Evolutionary conservation across 1,140 invertebrate genomes (phyloP).

Genomic region (Marisa cornuarietis): DNA sequence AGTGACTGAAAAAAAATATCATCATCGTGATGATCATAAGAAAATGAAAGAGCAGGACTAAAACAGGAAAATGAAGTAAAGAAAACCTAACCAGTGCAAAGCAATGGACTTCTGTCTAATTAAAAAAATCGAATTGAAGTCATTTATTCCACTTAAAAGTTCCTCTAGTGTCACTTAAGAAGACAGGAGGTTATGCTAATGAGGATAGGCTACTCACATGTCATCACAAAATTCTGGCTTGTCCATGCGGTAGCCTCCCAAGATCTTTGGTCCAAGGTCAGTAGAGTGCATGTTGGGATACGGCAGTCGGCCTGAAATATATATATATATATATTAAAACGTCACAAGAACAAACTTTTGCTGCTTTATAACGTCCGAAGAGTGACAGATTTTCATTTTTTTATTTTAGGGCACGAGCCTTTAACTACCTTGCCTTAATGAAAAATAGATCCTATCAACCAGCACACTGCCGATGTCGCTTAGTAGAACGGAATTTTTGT

Average conservation of each 20-base stretch:
- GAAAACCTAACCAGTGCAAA: neutral
- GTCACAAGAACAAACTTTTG: neutral
- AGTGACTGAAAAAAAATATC: constrained; percentile 10
- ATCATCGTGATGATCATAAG: neutral
- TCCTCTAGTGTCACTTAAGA: no score
- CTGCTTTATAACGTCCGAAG: neutral
- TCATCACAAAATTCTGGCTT: constrained; percentile 41
- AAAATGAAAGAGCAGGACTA: neutral
- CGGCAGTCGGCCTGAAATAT: constrained; percentile 71
- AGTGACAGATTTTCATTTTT: no score
- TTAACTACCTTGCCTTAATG: no score
- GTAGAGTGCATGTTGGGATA: constrained; percentile 82
- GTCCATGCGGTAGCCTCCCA: constrained; percentile 38
- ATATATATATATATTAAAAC: constrained; percentile 1
- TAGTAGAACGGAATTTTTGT: no score
- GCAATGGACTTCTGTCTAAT: neutral
- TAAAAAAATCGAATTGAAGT: neutral
- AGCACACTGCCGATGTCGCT: no score
- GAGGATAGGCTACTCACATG: constrained; percentile 27
- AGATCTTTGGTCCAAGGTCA: constrained; percentile 72
- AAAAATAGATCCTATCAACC: no score
- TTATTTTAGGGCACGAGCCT: no score
- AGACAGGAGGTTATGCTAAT: neutral
- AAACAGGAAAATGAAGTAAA: neutral
- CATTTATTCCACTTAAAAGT: neutral